Conservation (phyloP, 2,113 vertebrate genomes). For the Nanorana parkeri region DNA sequence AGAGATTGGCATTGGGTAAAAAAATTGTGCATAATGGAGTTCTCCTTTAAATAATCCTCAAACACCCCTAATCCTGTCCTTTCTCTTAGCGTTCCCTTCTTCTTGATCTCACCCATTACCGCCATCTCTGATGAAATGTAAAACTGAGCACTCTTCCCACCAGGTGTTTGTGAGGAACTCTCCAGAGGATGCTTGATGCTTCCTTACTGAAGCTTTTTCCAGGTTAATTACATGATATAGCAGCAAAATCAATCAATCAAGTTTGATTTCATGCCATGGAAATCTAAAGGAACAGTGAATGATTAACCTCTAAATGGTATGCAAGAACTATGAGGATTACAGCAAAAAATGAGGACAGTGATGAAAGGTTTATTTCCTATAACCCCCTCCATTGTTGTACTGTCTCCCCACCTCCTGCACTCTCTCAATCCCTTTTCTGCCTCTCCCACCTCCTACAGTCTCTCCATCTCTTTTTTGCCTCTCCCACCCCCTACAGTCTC, state of each 20-base stretch:
- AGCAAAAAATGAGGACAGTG: background rate
- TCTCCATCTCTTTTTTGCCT: background rate
- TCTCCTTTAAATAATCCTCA: no score
- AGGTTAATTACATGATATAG: conserved; percentile 43
- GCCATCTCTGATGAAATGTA: background rate
- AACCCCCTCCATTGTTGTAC: no score
- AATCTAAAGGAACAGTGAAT: background rate
- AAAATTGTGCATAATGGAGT: no score
- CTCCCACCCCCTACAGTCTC: background rate
- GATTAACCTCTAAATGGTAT: conserved; percentile 4
- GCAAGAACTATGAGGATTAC: background rate
- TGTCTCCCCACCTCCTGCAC: no score
- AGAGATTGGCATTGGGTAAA: no score
- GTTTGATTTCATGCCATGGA: conserved; percentile 19
- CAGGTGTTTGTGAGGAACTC: conserved; percentile 11
- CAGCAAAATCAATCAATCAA: conserved; percentile 12
- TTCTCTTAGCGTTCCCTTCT: no score
- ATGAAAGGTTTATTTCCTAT: no score
- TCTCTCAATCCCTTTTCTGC: no score
- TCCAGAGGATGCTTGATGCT: conserved; percentile 19
- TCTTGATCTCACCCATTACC: background rate
- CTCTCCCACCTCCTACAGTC: no score
- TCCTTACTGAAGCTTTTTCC: conserved; percentile 34
- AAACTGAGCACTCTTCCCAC: background rate
- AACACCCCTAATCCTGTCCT: no score